Evolutionary conservation across 2,113 vertebrate genomes (phyloP), one percentile per base, ranked within the genome.

Genomic region (Coptodon rendalli): DNA sequence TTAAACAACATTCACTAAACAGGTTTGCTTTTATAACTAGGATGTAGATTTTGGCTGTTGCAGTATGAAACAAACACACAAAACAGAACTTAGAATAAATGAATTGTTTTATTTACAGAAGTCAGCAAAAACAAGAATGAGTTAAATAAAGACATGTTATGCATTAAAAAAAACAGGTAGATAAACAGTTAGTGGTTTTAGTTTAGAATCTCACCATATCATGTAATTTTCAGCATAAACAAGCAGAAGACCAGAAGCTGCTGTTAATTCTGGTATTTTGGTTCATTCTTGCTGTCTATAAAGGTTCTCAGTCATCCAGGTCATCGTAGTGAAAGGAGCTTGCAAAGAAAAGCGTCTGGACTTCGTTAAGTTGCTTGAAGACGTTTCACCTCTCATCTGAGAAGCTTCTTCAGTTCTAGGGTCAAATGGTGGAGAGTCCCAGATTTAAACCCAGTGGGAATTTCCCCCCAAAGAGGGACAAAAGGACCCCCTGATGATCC

Each of bases 31-130:
- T 59, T 16, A 59, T 59, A 59, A 59, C 3, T 29, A 29, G 4
- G 27, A 29, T 59, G 4, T 59, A 59, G 56, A 9, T 2, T 9
- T 29, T 59, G 56, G 56, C 0, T 59, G 56, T 29, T 29, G 56
- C 27, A 59, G 0, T 59, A 29, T 29, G 56, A 59, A 59, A 59
- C 7, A 29, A 59, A 59, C 13, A 59, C 13, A 59, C 56, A 29
- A 5, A 59, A 29, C 27, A 59, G 56, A 59, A 59, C 56, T 9
- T 29, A 59, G 13, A 59, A 1, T 29, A 59, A 59, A 59, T 29
- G 0, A 29, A 3, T 59, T 3, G 0, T 5, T 29, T 29, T 59
- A 59, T 1, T 59, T 59, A 0, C 13, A 29, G 5, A 29, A 29
- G 56, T 3, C 29, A 59, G 56, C 27, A 59, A 59, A 59, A 59